phyloP scores from a whole-genome alignment of 2,888 invertebrate species.

The Tetragnatha montana region DNA sequence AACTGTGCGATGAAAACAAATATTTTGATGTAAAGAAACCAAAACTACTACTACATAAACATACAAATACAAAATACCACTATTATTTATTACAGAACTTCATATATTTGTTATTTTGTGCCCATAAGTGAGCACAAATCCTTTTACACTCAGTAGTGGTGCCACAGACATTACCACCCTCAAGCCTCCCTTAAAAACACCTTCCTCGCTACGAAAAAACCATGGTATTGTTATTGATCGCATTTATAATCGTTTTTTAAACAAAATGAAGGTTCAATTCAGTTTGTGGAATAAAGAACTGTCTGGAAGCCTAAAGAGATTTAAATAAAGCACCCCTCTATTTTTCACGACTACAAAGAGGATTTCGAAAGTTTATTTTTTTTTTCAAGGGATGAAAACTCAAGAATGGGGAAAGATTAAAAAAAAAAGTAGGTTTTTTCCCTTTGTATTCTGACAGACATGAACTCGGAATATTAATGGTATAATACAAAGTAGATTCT shows the following conservation, averaged over 20 bases:
- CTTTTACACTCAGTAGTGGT: no score
- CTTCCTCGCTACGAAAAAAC: no score
- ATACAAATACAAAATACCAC: no score
- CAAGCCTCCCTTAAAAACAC: no score
- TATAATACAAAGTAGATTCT: conserved; percentile 31
- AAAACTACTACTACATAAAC: no score
- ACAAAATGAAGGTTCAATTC: not conserved
- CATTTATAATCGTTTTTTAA: not conserved
- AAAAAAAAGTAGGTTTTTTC: not conserved
- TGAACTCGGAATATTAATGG: conserved; percentile 52
- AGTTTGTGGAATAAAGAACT: not conserved
- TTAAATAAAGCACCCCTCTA: not conserved
- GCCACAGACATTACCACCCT: no score
- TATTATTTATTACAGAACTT: no score
- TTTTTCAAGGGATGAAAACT: not conserved
- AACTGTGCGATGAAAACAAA: no score
- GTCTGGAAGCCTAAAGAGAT: not conserved
- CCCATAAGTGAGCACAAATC: no score
- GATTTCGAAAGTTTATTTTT: conserved; percentile 6
- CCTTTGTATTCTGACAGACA: conserved; percentile 30
- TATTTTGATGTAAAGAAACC: no score
- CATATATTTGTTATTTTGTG: no score
- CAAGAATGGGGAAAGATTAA: not conserved
- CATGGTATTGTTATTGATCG: not conserved
- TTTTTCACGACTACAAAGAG: not conserved